Base-by-base conservation (phyloP, 1,140 invertebrate genomes). In the Aphaenogaster ashmeadi region DNA sequence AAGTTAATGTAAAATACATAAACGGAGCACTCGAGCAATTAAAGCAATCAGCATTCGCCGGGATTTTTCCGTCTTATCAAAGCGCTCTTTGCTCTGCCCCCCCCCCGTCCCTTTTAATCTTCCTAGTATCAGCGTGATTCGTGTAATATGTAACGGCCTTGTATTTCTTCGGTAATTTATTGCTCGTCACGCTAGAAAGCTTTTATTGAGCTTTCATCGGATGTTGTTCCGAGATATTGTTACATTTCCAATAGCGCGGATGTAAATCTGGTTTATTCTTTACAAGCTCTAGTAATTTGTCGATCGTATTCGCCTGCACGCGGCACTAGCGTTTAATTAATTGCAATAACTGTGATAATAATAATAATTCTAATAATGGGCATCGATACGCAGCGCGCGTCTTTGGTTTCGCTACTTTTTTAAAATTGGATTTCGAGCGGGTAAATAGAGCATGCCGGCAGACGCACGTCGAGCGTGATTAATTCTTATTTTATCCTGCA, bases 1-100 rank as follows among this genome's bases (percentile, higher is more conserved):
- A 69, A 72, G 69, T 84, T 84, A 75, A 84, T 84, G 80, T 74
- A 83, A 74, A 83, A 83, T 83, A 83, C 41, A 83, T 84, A 84
- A 84, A 84, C 69, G 80, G 54, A 84, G 80, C 56, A 75, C 69
- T 84, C 80, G 69, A 62, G 79, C 78, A 79, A 72, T 87, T 85
- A 79, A 75, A 79, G 81, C 56, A 75, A 87, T 64, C 80, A 67
- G 60, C 58, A 75, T 84, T 60, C 44, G 80, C 54, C 69, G 36
- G 13, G 80, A 84, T 84, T 84, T 84, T 75, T 84, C 69, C 27
- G 54, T 84, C 56, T 79, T 87, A 52, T 84, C 80, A 47, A 60
- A 74, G 80, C 41, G 66, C 38, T 0, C 27, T 36, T 52, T 38
- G 13, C 47, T 4, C n/a, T 4, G 8, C 21, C n/a, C 15, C 38